Percentiles rank a stretch among this genome's conserved stretches.
Conservation (phyloP, 2,888 invertebrate species). For the Drosophila prostipennis region DNA sequence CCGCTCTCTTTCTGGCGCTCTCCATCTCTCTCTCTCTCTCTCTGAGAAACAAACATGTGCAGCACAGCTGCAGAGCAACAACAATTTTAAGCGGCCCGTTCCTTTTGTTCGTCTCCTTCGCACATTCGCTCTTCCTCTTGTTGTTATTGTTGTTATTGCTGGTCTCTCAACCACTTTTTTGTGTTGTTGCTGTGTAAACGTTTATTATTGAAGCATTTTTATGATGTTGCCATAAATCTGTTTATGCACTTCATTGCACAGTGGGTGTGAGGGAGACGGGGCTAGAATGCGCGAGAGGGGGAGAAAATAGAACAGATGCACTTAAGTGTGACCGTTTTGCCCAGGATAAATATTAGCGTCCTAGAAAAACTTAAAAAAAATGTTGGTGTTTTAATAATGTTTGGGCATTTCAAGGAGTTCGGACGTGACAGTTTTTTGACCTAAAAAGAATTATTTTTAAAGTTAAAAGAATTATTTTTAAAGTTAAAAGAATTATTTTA, state of each 20-base stretch:
- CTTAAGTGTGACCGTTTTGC: not conserved
- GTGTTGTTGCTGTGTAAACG: constrained; percentile 62
- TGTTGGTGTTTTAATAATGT: too few species aligned
- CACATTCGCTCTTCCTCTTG: constrained; percentile 11
- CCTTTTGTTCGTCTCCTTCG: constrained; percentile 42
- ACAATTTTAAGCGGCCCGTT: constrained; percentile 35
- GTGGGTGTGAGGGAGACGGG: constrained; percentile 1
- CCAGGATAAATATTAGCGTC: not conserved
- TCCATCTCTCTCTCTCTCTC: constrained; percentile 1
- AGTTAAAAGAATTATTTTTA: too few species aligned
- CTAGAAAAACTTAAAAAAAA: too few species aligned
- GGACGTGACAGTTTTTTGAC: too few species aligned
- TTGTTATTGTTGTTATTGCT: constrained; percentile 38
- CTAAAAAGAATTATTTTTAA: too few species aligned
- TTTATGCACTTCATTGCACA: constrained; percentile 73
- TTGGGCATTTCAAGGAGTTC: too few species aligned
- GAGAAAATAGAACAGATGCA: constrained; percentile 5
- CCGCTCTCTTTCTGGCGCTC: not conserved
- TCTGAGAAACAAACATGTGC: constrained; percentile 64
- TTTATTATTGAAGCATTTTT: constrained; percentile 75
- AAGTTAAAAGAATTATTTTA: too few species aligned
- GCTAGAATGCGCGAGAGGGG: not conserved
- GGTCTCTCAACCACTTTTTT: constrained; percentile 68
- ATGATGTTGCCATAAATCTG: constrained; percentile 75
- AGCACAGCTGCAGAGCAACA: constrained; percentile 71